A percentile compares a stretch with the other conserved stretches of the same genome.
Evolutionary conservation across 1,140 invertebrate genomes (phyloP).

Genomic region (Pseudomyrmex cubaensis): DNA sequence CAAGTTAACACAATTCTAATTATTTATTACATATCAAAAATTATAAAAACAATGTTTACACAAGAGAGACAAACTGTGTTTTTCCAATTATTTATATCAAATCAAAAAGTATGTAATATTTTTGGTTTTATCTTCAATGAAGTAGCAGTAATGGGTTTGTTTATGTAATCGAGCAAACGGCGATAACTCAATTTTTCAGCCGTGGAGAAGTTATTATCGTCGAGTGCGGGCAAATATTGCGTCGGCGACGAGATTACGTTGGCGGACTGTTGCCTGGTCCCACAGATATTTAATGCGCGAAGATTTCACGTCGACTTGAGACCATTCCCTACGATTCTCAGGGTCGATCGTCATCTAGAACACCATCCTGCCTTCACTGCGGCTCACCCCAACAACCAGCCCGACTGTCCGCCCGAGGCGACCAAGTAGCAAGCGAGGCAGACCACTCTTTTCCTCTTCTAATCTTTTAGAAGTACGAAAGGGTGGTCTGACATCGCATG

Average conservation of each 20-base stretch:
- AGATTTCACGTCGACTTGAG: constrained; percentile 96
- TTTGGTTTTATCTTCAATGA: not conserved
- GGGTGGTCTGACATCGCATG: constrained; percentile 73
- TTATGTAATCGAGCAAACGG: not conserved
- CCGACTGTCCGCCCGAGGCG: constrained; percentile 95
- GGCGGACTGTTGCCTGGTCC: constrained; percentile 97
- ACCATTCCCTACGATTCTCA: constrained; percentile 94
- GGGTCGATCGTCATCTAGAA: constrained; percentile 94
- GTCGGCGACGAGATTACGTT: constrained; percentile 97
- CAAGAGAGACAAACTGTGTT: too few species aligned
- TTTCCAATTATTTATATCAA: too few species aligned
- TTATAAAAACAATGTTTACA: not conserved
- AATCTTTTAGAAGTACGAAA: constrained; percentile 71
- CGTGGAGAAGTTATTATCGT: constrained; percentile 94
- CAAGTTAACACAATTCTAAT: constrained; percentile 21
- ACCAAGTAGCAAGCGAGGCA: constrained; percentile 89
- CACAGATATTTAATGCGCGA: constrained; percentile 96
- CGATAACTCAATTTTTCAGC: constrained; percentile 85
- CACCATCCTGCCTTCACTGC: constrained; percentile 94
- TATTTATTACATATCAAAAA: not conserved
- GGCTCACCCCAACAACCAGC: constrained; percentile 95
- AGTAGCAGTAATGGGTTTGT: not conserved
- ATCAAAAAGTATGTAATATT: not conserved
- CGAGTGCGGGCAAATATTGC: constrained; percentile 96
- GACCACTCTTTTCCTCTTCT: constrained; percentile 85